Base-by-base conservation (phyloP, 2,888 invertebrate genomes). In the Vanessa cardui region DNA sequence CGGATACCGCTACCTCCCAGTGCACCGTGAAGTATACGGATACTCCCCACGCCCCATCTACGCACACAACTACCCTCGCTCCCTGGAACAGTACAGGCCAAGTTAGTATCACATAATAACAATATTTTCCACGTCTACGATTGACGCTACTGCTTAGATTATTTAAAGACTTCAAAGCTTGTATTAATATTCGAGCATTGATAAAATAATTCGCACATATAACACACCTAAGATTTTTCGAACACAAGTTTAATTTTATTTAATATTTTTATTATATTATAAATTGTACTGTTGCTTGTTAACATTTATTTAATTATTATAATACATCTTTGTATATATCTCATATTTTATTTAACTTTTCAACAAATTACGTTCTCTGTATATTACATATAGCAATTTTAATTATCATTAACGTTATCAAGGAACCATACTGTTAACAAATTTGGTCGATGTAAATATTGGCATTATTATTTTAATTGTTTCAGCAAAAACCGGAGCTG, bases 1-100 rank as follows among this genome's bases (percentile, higher is more conserved):
- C 84, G 97, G 97, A 82, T 97, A 97, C 95, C 96, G 97, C 93
- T 97, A 97, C 94, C 94, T 96, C 90, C 97, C 97, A 78, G 96
- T 98, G 80, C 97, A 97, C 93, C 96, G 97, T 85, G 97, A 97
- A 87, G 96, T 95, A 83, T 97, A 97, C 93, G 97, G 97, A 75
- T 97, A 97, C 93, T 96, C 97, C 79, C 97, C 97, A 79, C 95
- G 97, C 90, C 94, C 96, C 86, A 96, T 97, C 94, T 97, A 96
- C 89, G 95, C 97, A 83, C 97, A 96, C 94, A 96, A 97, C 94
- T 97, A 96, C 94, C 94, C 95, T 86, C 94, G 94, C 85, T 94
- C 94, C 73, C 90, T 96, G 87, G 95, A 95, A 85, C 94, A 95
- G 93, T 96, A 95, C 95, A 95, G 96, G 95, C 96, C 97, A 94